Conservation (phyloP, 2,888 invertebrate genomes). For the Callosobruchus maculatus region DNA sequence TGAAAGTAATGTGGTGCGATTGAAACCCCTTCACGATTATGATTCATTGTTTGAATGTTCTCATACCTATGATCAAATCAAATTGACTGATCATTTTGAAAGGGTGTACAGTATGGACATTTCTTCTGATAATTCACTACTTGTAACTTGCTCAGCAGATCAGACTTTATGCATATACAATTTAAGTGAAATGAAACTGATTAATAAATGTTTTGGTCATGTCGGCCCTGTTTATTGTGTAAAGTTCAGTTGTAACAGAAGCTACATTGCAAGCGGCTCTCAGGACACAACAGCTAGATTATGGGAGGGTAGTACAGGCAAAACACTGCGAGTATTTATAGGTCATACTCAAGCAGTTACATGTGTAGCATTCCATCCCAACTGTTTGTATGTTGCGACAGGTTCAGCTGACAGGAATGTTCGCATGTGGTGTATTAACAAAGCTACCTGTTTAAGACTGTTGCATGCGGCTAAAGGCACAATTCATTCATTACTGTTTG, state of each 20-base stretch:
- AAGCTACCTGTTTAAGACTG: constrained; percentile 77
- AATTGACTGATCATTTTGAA: constrained; percentile 36
- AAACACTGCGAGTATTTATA: constrained; percentile 78
- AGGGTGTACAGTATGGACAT: constrained; percentile 39
- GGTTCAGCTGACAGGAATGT: constrained; percentile 89
- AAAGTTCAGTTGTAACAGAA: constrained; percentile 64
- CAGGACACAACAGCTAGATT: constrained; percentile 76
- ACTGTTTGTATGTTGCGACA: constrained; percentile 83
- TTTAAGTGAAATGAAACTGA: constrained; percentile 31
- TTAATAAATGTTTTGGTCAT: constrained; percentile 64
- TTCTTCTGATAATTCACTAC: constrained; percentile 30
- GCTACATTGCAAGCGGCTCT: constrained; percentile 76
- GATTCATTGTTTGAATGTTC: constrained; percentile 24
- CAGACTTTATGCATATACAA: constrained; percentile 39
- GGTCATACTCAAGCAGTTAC: constrained; percentile 89
- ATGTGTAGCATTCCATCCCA: constrained; percentile 88
- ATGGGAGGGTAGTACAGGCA: constrained; percentile 78
- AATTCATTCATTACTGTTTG: constrained; percentile 75
- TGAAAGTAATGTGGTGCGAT: constrained; percentile 35
- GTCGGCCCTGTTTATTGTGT: constrained; percentile 88
- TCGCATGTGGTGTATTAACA: constrained; percentile 81
- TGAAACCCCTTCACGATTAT: constrained; percentile 35
- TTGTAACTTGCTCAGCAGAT: constrained; percentile 42
- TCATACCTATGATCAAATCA: constrained; percentile 29
- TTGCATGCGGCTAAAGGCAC: constrained; percentile 74